phyloP scores from a whole-genome alignment of 1,140 invertebrate species.

The Halotydeus destructor region DNA sequence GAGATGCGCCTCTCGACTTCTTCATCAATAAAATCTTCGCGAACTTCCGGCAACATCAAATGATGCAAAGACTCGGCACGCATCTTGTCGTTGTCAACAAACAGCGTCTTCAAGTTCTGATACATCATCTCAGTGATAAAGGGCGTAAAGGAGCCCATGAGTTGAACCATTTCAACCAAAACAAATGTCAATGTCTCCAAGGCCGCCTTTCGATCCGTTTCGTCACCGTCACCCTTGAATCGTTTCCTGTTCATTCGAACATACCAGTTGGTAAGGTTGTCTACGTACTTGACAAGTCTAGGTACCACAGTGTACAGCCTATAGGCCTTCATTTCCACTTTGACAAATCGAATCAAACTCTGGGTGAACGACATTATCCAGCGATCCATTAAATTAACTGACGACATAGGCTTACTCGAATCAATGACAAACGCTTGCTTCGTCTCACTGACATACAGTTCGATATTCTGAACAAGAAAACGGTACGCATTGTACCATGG shows the following conservation, averaged over 20 bases:
- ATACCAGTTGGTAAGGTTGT: conserved; percentile 96
- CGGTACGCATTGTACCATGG: conserved; percentile 98
- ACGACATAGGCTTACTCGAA: conserved; percentile 14
- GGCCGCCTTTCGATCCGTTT: conserved; percentile 54
- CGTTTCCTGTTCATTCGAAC: conserved; percentile 86
- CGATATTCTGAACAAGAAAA: conserved; percentile 80
- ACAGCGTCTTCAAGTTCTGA: conserved; percentile 44
- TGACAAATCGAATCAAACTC: conserved; percentile 64
- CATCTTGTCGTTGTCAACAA: conserved; percentile 21
- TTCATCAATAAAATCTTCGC: conserved; percentile 48
- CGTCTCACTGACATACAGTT: conserved; percentile 48
- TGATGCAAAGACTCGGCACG: conserved; percentile 62
- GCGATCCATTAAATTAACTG: conserved; percentile 74
- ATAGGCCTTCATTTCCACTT: conserved; percentile 79
- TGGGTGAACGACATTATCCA: conserved; percentile 97
- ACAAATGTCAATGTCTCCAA: conserved; percentile 72
- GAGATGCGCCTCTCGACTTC: conserved; percentile 72
- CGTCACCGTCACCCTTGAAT: conserved; percentile 56
- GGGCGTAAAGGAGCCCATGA: conserved; percentile 94
- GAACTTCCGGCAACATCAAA: conserved; percentile 52
- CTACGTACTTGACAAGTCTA: conserved; percentile 78
- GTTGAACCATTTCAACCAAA: conserved; percentile 61
- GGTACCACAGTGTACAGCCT: conserved; percentile 87
- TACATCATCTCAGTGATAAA: conserved; percentile 93
- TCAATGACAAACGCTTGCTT: conserved; percentile 8